Percentiles rank a stretch among this genome's conserved stretches.
Conservation (phyloP, 2,888 invertebrate genomes). For the Agrilus cyanescens region DNA sequence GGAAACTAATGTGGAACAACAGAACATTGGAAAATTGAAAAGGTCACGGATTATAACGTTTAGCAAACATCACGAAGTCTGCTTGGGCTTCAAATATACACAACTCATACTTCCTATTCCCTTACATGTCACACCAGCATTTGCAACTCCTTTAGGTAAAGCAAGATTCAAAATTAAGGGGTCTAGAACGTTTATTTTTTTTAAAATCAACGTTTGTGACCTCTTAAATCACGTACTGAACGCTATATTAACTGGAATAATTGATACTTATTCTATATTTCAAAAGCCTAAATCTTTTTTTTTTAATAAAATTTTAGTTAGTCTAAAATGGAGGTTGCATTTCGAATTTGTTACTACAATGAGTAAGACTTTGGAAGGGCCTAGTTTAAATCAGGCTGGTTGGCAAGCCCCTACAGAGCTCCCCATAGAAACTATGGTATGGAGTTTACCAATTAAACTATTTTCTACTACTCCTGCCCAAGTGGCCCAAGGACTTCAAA, state of each 20-base stretch:
- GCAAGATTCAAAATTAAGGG: neutral
- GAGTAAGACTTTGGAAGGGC: constrained; percentile 44
- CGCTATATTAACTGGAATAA: no score
- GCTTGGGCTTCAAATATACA: constrained; percentile 75
- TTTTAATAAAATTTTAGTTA: constrained; percentile 46
- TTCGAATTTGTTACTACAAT: constrained; percentile 92
- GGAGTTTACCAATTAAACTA: constrained; percentile 92
- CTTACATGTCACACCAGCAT: constrained; percentile 90
- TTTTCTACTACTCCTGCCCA: constrained; percentile 83
- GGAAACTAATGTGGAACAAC: constrained; percentile 35
- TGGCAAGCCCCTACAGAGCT: constrained; percentile 81
- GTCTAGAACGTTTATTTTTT: constrained; percentile 1
- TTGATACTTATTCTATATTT: no score
- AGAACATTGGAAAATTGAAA: constrained; percentile 22
- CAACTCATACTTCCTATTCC: constrained; percentile 90
- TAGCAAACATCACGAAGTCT: constrained; percentile 87
- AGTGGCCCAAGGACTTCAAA: constrained; percentile 53
- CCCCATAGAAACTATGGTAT: constrained; percentile 95
- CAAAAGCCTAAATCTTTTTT: constrained; percentile 2
- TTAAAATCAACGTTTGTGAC: neutral
- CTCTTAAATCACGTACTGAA: no score
- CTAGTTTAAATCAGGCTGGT: constrained; percentile 44
- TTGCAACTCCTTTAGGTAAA: constrained; percentile 74
- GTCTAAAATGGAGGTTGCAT: constrained; percentile 86
- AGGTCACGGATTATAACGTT: constrained; percentile 51